Percentiles rank a stretch among this genome's conserved stretches.
These are phyloP conservation scores for Microplitis mediator DNA, from an alignment of 1,140 invertebrate genomes.

Conservation along the genomic window DNA sequence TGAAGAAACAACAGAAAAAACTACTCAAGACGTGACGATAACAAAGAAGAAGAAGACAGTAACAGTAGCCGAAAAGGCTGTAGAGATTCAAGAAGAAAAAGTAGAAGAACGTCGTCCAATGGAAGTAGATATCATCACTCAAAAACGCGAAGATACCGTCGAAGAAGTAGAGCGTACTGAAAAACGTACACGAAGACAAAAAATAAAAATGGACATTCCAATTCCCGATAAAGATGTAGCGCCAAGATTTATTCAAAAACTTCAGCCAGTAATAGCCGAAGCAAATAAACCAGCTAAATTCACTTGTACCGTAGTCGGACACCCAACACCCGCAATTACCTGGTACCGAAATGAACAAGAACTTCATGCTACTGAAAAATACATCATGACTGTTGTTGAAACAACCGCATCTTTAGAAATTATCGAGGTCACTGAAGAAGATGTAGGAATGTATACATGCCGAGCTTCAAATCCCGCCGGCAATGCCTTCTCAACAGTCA, in stretches of 20 bases:
- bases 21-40: conserved; percentile 29
- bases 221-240: conserved; percentile 62
- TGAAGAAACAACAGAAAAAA: conserved; percentile 26
- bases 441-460: conserved; percentile 81
- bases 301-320: conserved; percentile 71
- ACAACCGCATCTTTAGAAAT: conserved; percentile 73
- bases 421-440: conserved; percentile 67
- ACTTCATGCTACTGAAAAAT: conserved; percentile 68
- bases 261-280: conserved; percentile 71
- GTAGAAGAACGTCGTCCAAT: conserved; percentile 27
- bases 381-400: conserved; percentile 66
- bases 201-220: conserved; percentile 64
- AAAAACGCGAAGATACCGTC: conserved; percentile 29
- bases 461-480: conserved; percentile 78
- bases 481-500: conserved; percentile 78
- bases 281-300: conserved; percentile 68
- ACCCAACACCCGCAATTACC: conserved; percentile 71
- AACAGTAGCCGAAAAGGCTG: conserved; percentile 23
- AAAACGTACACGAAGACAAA: conserved; percentile 48
- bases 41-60: conserved; percentile 24
- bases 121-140: conserved; percentile 23
- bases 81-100: conserved; percentile 24
- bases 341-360: conserved; percentile 81
- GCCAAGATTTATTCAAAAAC: conserved; percentile 73
- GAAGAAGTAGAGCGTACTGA: conserved; percentile 32